Conservation (phyloP, 2,888 invertebrate genomes). For the Tinea pellionella region DNA sequence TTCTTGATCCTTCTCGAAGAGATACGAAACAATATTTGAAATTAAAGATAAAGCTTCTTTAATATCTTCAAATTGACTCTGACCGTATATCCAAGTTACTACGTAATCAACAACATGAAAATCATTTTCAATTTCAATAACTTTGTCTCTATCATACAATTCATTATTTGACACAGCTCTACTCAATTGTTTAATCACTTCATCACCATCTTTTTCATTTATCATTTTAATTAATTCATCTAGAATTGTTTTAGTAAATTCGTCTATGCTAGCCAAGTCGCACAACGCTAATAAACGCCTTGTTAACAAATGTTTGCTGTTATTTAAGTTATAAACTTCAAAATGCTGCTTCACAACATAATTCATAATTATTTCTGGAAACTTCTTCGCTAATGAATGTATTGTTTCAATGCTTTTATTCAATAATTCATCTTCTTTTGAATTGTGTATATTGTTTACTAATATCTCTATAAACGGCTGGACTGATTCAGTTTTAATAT, state of each 20-base stretch:
- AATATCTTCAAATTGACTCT: slow-evolving; percentile 28
- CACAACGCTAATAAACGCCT: slow-evolving; percentile 55
- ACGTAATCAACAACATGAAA: slow-evolving; percentile 50
- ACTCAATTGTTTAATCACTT: slow-evolving; percentile 44
- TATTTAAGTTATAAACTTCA: slow-evolving; percentile 37
- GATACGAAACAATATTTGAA: slow-evolving; percentile 42
- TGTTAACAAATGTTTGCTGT: slow-evolving; percentile 36
- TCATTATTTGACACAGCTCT: slow-evolving; percentile 39
- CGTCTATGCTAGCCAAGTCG: slow-evolving; percentile 54
- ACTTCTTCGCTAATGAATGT: slow-evolving; percentile 59
- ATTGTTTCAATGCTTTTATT: slow-evolving; percentile 58
- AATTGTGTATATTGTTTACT: slow-evolving; percentile 53
- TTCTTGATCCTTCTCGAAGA: slow-evolving; percentile 41
- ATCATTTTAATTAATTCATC: slow-evolving; percentile 34
- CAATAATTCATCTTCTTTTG: slow-evolving; percentile 48
- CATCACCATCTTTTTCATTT: slow-evolving; percentile 45
- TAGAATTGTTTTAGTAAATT: slow-evolving; percentile 40
- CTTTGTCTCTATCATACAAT: slow-evolving; percentile 41
- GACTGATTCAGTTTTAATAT: slow-evolving; percentile 54
- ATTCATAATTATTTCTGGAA: slow-evolving; percentile 64
- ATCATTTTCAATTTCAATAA: slow-evolving; percentile 53
- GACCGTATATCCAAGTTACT: slow-evolving; percentile 34
- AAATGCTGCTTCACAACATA: slow-evolving; percentile 55
- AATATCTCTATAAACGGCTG: slow-evolving; percentile 64
- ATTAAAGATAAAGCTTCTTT: slow-evolving; percentile 40